Evolutionary conservation across 2,113 vertebrate species (phyloP), one percentile per base, ranked within the genome.

Genomic region (Microcebus tavaratra): DNA sequence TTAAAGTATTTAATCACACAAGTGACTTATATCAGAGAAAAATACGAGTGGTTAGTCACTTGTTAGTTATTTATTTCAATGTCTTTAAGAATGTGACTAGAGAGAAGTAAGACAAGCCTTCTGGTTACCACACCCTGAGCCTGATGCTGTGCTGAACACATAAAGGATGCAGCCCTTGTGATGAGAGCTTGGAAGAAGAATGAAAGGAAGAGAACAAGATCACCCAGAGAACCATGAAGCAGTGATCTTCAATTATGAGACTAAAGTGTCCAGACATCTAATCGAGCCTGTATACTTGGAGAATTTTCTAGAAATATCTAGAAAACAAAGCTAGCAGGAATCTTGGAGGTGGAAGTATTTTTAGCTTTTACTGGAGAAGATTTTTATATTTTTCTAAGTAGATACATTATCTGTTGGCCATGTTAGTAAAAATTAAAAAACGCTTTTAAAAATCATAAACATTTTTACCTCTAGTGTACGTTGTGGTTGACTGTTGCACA

Each of bases 241-340:
- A 36, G 15, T n/a, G n/a, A 6, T 50, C 45, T 68, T 96, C 39
- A 92, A 21, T 81, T 23, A n/a, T 12, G 39, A 92, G 9, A 53
- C 27, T 34, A 48, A 76, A 84, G 27, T 9, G 3, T 84, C 20
- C 50, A 75, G 78, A 17, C 57, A 1, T 42, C 68, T 25, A 48
- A 39, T 59, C 39, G 15, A 15, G 82, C 18, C 21, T 79, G 11
- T 42, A 61, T 31, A 73, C 65, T 34, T 81, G 18, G 36, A 8
- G 57, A 20, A 48, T 80, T 88, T 88, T 79, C 55, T 84, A 67
- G 67, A 96, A 94, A 21, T 72, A 85, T 3, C 59, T 59, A 61
- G 61, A 68, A 81, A 93, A 67, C 72, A 72, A 91, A 91, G 39
- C 25, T 39, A n/a, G 61, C 68, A 67, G 96, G 50, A 83, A 73